Conservation (phyloP, 2,113 vertebrate genomes). For the Brevimyrus niger region DNA sequence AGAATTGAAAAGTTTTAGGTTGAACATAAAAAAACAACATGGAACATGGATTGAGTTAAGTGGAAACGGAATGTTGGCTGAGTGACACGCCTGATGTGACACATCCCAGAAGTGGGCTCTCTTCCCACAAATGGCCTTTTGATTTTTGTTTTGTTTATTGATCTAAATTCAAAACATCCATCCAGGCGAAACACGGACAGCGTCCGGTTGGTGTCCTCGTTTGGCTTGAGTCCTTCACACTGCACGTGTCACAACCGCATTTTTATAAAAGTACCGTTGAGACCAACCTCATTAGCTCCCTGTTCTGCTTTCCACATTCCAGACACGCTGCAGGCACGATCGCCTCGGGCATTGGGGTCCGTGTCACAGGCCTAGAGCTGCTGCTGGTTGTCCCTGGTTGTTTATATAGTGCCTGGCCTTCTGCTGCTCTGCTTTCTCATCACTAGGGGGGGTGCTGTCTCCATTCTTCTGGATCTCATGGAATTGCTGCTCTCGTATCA, state of each 20-base stretch:
- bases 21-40: neutral
- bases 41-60: neutral
- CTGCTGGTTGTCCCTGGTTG: neutral
- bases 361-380: neutral
- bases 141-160: neutral
- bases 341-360: neutral
- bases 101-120: neutral
- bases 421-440: neutral
- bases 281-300: neutral
- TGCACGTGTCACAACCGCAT: neutral
- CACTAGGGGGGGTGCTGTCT: neutral
- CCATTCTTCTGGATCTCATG: neutral
- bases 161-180: neutral
- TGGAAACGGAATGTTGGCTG: neutral
- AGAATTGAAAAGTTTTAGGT: neutral
- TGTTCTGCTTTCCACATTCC: neutral
- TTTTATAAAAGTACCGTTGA: neutral
- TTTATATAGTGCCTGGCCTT: neutral
- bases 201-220: neutral
- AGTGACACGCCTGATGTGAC: neutral
- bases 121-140: neutral
- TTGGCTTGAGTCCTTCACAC: neutral
- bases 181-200: neutral
- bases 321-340: neutral
- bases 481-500: neutral